Conservation (phyloP, 2,888 invertebrate genomes). For the Dexiosoma caninum region DNA sequence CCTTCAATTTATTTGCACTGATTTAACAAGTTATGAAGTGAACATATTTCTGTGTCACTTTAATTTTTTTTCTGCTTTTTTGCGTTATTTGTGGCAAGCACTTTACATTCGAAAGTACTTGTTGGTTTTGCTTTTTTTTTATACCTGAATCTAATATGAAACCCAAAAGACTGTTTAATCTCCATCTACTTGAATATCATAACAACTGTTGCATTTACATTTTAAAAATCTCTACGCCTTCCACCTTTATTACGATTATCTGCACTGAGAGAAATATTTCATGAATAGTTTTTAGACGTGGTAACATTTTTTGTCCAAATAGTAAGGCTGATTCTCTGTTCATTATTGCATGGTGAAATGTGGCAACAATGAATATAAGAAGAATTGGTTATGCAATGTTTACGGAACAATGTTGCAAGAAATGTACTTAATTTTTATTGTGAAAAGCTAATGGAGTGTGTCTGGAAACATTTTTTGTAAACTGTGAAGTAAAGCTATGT, state of each 20-base stretch:
- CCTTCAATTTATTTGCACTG: slow-evolving; percentile 42
- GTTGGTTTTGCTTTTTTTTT: not conserved
- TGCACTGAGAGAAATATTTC: slow-evolving; percentile 33
- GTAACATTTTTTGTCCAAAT: too few species aligned
- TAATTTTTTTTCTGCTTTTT: slow-evolving; percentile 1
- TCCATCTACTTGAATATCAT: slow-evolving; percentile 32
- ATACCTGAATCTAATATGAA: not conserved
- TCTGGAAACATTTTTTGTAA: too few species aligned
- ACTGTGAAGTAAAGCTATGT: too few species aligned
- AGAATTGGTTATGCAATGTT: too few species aligned
- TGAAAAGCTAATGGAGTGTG: too few species aligned
- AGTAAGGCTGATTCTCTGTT: too few species aligned
- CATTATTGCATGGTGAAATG: too few species aligned
- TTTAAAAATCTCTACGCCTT: slow-evolving; percentile 36
- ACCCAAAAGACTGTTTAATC: not conserved
- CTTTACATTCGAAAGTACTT: not conserved
- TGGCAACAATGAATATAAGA: too few species aligned
- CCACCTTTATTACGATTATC: not conserved
- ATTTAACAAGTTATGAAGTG: not conserved
- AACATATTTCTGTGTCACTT: slow-evolving; percentile 10
- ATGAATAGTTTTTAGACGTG: too few species aligned
- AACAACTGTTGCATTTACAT: slow-evolving; percentile 40
- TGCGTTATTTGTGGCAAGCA: not conserved
- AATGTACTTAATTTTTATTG: too few species aligned
- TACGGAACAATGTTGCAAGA: too few species aligned